Evolutionary conservation across 2,888 invertebrate species (phyloP), one percentile per base, ranked within the genome.

Genomic region (Schrankia costaestrigalis): DNA sequence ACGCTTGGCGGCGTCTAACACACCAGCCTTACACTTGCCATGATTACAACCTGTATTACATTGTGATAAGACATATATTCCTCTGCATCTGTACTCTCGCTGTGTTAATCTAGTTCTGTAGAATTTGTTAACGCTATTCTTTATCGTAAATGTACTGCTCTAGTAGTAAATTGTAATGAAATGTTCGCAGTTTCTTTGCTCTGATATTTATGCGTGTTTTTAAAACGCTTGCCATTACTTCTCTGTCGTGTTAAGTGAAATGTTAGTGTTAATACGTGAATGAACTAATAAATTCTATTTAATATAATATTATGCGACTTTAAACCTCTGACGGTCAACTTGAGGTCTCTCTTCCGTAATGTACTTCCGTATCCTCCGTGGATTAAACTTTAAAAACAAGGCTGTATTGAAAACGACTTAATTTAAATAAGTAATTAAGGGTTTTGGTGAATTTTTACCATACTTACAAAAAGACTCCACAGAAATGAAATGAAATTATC

Each of bases 1-100:
- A 72, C 73, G 81, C 67, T 75, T 55, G 49, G 63, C 51, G 52
- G 67, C 63, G 45, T 57, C 50, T 52, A 61, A 49, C 46, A 34
- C 46, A 50, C 51, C 41, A 43, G 28, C 35, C 26, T 17, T 21
- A 34, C 23, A 32, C 43, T 56, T 42, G 41, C 50, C 31, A 30
- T 36, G 23, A 35, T 46, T 41, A 42, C 61, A 42, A 52, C 43
- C 72, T 63, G 40, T 73, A 69, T 61, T 12, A 9, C 31, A 24
- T 41, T 19, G 12, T 23, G 9, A 41, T 56, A 59, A 47, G 56
- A 58, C 51, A 45, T 29, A 51, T 44, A 50, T 41, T 51, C 4
- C 9, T 26, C 27, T 24, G 31, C 22, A n/a, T n/a, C 26, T 35
- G 3, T 12, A 15, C 21, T 17, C 11, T 21, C 11, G 38, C 40